A percentile compares a stretch with the other conserved stretches of the same genome.
phyloP scores from a whole-genome alignment of 2,797 vertebrate genomes.

The Phylloscopus collybita region DNA sequence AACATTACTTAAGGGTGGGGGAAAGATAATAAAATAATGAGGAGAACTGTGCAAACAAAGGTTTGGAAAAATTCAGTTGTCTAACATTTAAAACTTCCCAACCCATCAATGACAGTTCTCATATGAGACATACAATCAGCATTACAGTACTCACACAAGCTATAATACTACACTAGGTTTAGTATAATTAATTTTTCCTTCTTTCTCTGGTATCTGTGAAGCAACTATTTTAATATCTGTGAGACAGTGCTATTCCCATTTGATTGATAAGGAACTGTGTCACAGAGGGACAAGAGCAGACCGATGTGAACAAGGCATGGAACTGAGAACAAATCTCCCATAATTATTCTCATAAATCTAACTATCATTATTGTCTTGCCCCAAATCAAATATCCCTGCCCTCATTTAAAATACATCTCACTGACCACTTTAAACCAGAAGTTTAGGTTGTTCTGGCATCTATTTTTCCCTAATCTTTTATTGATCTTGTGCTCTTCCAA shows the following conservation, averaged over 20 bases:
- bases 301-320: neutral
- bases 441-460: neutral
- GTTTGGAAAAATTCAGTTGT: neutral
- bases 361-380: neutral
- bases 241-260: neutral
- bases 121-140: neutral
- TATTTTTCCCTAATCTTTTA: neutral
- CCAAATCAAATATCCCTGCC: neutral
- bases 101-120: neutral
- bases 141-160: neutral
- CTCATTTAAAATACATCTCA: neutral
- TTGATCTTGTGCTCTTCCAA: neutral
- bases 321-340: neutral
- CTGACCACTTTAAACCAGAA: neutral
- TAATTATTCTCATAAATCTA: neutral
- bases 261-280: neutral
- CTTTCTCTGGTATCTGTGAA: neutral
- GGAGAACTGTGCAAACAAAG: neutral
- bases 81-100: neutral
- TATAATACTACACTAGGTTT: neutral
- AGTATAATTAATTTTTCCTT: neutral
- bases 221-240: neutral
- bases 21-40: neutral
- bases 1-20: neutral
- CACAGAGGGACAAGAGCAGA: neutral